These are phyloP conservation scores for Brachirus orientalis DNA, from an alignment of 2,113 vertebrate species.

Conservation along the genomic window DNA sequence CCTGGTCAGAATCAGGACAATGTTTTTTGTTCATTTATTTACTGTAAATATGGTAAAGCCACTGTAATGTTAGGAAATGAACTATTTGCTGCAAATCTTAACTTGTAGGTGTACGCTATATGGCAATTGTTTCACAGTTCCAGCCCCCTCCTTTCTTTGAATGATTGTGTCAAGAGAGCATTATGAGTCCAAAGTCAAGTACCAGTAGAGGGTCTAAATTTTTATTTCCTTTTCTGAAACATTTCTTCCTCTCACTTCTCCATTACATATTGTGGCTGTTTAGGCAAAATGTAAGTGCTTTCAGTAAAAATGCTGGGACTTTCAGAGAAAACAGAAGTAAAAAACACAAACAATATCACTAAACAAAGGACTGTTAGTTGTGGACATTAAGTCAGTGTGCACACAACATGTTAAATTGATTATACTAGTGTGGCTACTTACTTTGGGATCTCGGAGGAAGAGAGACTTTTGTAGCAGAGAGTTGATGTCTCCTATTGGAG, in stretches of 20 bases:
- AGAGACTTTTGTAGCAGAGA: conserved; percentile 95
- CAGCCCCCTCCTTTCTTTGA: too few relatives aligned
- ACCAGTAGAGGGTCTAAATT: too few relatives aligned
- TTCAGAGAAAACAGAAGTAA: conserved; percentile 1
- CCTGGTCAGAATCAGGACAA: too few relatives aligned
- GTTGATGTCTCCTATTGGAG: conserved; percentile 92
- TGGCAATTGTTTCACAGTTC: too few relatives aligned
- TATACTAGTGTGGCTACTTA: conserved; percentile 60
- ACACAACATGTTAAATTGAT: background rate
- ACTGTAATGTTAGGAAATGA: too few relatives aligned
- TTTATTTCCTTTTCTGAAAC: background rate
- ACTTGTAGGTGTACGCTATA: too few relatives aligned
- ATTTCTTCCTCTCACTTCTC: conserved; percentile 17
- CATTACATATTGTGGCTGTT: conserved; percentile 15
- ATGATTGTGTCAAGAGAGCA: too few relatives aligned
- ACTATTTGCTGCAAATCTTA: too few relatives aligned
- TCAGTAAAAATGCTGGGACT: background rate
- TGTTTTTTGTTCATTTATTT: too few relatives aligned
- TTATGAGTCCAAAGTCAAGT: too few relatives aligned
- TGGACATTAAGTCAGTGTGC: background rate
- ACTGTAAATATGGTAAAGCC: too few relatives aligned
- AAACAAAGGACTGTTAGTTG: background rate
- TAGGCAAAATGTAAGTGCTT: conserved; percentile 3
- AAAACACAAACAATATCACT: background rate
- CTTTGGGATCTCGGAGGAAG: conserved; percentile 98